phyloP scores from a whole-genome alignment of 2,888 invertebrate genomes.

The Mesorhabditis belari region DNA sequence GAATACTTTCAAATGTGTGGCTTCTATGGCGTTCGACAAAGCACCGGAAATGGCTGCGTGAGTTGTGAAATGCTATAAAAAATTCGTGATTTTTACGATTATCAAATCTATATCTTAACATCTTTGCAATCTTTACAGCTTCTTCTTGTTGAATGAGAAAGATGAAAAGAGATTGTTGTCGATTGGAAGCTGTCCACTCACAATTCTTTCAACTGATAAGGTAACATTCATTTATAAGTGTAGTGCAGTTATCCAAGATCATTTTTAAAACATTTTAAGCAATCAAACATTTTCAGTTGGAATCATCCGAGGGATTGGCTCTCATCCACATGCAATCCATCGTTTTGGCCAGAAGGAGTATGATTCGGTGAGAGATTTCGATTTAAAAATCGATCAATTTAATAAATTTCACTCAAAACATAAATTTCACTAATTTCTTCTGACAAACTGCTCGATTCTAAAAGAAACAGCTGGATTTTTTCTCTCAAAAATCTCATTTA shows the following conservation, averaged over 20 bases:
- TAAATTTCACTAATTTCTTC: no score
- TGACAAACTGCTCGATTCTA: no score
- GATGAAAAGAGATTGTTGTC: conserved; percentile 19
- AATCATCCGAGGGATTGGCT: conserved; percentile 11
- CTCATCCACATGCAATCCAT: conserved; percentile 20
- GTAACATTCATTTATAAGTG: background rate
- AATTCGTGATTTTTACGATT: background rate
- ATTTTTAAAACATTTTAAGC: no score
- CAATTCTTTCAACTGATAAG: background rate
- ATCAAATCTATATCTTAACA: background rate
- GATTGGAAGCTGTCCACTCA: background rate
- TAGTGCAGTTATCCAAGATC: no score
- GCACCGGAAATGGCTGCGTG: conserved; percentile 13
- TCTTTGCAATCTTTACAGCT: conserved; percentile 12
- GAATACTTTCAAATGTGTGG: conserved; percentile 13
- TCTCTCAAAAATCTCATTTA: background rate
- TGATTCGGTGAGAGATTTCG: conserved; percentile 6
- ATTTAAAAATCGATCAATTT: background rate
- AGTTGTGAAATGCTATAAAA: background rate
- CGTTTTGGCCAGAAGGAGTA: conserved; percentile 18
- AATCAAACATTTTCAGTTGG: conserved; percentile 4
- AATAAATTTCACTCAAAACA: background rate
- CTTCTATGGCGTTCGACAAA: conserved; percentile 3
- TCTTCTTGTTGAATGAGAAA: conserved; percentile 21
- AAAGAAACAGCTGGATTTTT: no score